Conservation (phyloP, 2,888 invertebrate species). For the Hyposoter dolosus region DNA sequence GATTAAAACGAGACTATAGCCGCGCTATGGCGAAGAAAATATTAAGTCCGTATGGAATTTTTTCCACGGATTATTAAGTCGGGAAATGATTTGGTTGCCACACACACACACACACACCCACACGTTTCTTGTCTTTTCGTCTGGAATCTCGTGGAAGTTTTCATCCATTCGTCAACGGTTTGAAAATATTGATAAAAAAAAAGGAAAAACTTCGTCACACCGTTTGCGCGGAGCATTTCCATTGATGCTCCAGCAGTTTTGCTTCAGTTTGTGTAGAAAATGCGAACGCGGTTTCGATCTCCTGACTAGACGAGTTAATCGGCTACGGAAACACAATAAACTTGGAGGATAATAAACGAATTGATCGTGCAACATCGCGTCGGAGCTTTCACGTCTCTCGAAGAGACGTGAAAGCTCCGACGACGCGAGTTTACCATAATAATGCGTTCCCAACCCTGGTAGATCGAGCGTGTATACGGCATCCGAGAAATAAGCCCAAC, state of each 20-base stretch:
- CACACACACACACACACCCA: constrained; percentile 16
- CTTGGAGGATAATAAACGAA: constrained; percentile 82
- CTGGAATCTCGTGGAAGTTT: background rate
- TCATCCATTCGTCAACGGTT: background rate
- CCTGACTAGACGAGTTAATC: constrained; percentile 82
- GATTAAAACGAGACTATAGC: constrained; percentile 57
- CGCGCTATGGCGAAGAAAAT: background rate
- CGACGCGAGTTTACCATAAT: constrained; percentile 69
- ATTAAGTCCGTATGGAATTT: constrained; percentile 17
- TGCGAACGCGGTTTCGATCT: constrained; percentile 72
- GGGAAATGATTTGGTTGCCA: constrained; percentile 26
- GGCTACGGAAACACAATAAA: constrained; percentile 82
- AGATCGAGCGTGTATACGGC: constrained; percentile 71
- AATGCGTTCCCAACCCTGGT: constrained; percentile 67
- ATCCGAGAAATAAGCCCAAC: constrained; percentile 74
- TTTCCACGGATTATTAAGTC: constrained; percentile 49
- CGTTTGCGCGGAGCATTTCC: background rate
- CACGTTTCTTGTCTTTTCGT: background rate
- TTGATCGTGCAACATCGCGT: constrained; percentile 71
- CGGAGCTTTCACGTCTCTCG: constrained; percentile 77
- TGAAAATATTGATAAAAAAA: background rate
- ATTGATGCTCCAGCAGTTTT: background rate
- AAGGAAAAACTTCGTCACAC: background rate
- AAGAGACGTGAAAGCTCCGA: constrained; percentile 46
- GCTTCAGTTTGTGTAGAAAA: constrained; percentile 5